Conservation (phyloP, 2,888 invertebrate species). For the Drosophila fulvimacula region DNA sequence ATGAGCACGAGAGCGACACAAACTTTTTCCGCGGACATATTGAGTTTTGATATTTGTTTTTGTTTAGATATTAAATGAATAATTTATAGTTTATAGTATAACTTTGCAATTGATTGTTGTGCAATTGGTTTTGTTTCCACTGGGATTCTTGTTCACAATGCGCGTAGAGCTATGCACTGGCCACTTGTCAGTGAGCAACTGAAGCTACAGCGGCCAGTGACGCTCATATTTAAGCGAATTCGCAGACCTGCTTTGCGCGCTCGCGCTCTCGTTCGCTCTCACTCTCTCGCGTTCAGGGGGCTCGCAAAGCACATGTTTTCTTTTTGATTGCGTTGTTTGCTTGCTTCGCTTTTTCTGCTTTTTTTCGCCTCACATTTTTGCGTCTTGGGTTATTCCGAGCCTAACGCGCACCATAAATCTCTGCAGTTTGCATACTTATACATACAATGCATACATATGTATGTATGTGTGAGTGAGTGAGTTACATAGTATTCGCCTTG, state of each 20-base stretch:
- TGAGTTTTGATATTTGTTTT: slow-evolving; percentile 19
- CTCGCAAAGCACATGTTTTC: slow-evolving; percentile 67
- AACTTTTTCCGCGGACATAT: slow-evolving; percentile 78
- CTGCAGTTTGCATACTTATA: slow-evolving; percentile 17
- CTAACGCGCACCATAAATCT: slow-evolving; percentile 68
- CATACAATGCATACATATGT: background rate
- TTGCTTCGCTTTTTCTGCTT: slow-evolving; percentile 32
- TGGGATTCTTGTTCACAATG: slow-evolving; percentile 18
- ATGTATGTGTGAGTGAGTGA: slow-evolving; percentile 3
- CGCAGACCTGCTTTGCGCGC: slow-evolving; percentile 9
- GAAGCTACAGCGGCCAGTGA: slow-evolving; percentile 48
- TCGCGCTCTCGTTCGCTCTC: slow-evolving; percentile 8
- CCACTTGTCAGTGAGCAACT: slow-evolving; percentile 71
- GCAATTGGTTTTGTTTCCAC: slow-evolving; percentile 15
- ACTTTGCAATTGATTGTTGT: slow-evolving; percentile 20
- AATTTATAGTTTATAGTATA: background rate
- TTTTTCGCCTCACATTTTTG: slow-evolving; percentile 54
- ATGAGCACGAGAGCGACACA: slow-evolving; percentile 65
- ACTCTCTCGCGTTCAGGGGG: slow-evolving; percentile 11
- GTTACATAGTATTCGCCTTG: slow-evolving; percentile 10
- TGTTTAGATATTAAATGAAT: background rate
- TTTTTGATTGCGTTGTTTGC: slow-evolving; percentile 56
- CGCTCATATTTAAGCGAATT: slow-evolving; percentile 75
- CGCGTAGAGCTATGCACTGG: slow-evolving; percentile 49
- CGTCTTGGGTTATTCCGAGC: slow-evolving; percentile 67